Percentiles rank a stretch among this genome's conserved stretches.
These are phyloP conservation scores for Girardinus metallicus DNA, from an alignment of 2,797 vertebrate species.

Conservation along the genomic window DNA sequence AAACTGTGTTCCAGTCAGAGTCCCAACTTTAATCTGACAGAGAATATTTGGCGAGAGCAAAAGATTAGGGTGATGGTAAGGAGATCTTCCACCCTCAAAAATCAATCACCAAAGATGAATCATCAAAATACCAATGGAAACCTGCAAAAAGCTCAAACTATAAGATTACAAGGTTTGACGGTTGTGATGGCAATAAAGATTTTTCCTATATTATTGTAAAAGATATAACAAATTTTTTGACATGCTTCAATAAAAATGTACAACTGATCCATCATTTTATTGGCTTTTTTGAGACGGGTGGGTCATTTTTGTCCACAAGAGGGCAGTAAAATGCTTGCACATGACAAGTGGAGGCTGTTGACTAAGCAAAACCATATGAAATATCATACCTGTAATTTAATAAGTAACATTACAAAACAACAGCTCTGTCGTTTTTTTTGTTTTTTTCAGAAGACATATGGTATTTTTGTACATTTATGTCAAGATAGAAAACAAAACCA, in stretches of 20 bases:
- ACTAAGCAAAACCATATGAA: neutral
- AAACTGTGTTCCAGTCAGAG: too few relatives aligned
- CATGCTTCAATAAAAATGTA: neutral
- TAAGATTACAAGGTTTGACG: neutral
- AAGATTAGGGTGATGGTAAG: neutral
- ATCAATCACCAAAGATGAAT: neutral
- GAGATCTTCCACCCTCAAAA: neutral
- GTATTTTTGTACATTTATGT: neutral
- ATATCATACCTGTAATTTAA: neutral
- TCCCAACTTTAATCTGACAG: neutral
- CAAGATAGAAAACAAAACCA: neutral
- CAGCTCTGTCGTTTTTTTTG: neutral
- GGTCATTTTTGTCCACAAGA: slow-evolving; percentile 17
- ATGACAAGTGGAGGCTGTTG: neutral
- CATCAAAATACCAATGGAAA: neutral
- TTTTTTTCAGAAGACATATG: neutral
- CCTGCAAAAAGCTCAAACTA: neutral
- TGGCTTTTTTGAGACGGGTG: neutral
- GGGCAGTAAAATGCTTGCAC: neutral
- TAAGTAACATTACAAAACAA: neutral
- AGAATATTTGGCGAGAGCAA: neutral
- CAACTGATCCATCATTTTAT: neutral
- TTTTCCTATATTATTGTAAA: neutral
- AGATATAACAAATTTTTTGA: neutral
- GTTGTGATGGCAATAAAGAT: neutral